Evolutionary conservation across 1,140 invertebrate genomes (phyloP), one percentile per base, ranked within the genome.

Genomic region (Cotesia glomerata): DNA sequence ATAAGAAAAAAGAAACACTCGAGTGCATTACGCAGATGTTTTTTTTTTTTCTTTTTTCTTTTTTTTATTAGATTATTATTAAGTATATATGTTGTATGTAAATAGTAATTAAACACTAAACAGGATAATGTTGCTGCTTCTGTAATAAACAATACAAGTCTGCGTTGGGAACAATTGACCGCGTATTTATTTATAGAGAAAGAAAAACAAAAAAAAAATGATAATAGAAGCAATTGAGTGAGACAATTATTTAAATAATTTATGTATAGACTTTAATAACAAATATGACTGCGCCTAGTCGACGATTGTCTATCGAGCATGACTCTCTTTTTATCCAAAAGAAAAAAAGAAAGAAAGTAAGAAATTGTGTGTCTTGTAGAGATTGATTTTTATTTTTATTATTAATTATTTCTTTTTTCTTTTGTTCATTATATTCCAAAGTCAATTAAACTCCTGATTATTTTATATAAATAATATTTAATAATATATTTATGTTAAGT

Each of bases 1-100:
- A 45, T 26, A 54, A 64, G 63, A 54, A 52, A 51, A 71, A 71
- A 64, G 56, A 45, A 62, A 32, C 56, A 63, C 58, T 56, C 52
- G 62, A 35, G 72, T 8, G 78, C 75, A 54, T 73, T 35, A 74
- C 75, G 64, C 71, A 51, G 72, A 77, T 72, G 74, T 69, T 76
- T 45, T 45, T 45, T 45, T 45, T 9, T 39, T 39, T 3, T 45
- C 8, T 9, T 7, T 45, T 11, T 9, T 9, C 8, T 9, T 45
- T 9, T 45, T 9, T 45, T 9, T 45, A 7, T 45, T 26, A 26
- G 26, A 45, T 79, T 63, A 45, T 61, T 59, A 68, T 45, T 64
- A 63, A 68, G 71, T 71, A 75, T 69, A 72, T 72, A 72, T 75
- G 32, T 65, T 75, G 32, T 69, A 68, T 45, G 39, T 45, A 45